Evolutionary conservation across 2,888 invertebrate species (phyloP), one percentile per base, ranked within the genome.

Genomic region (Rhagium mordax): DNA sequence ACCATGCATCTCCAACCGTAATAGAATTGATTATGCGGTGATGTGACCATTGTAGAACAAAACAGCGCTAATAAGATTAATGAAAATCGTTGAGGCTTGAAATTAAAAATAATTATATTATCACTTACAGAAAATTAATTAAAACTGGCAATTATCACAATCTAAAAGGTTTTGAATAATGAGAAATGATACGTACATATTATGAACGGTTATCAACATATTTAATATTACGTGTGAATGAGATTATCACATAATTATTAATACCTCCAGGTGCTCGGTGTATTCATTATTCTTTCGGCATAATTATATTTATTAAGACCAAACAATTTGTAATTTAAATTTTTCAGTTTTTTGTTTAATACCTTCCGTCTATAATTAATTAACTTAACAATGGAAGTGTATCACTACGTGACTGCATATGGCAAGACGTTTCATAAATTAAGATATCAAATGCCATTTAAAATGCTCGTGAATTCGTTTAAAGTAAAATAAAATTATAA

Each of bases 211-310:
- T 69, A 70, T 73, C 73, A 70, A 51, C 73, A 53, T 41, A 66
- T 66, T 74, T 62, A 74, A 73, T 70, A 55, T 67, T 73, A 61
- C 48, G 29, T 67, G 67, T 55, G 67, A 62, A 57, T 49, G 68
- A 74, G 66, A 69, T 49, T 70, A 74, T 74, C 74, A 33, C 61
- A 62, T 70, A 70, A 74, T 73, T 73, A 65, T 70, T 21, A 60
- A 60, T 62, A 49, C 66, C 66, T 70, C 24, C 67, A n/a, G 60
- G 61, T 67, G 57, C 15, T 51, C 20, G 33, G 53, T 65, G 7
- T 41, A 33, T 33, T 53, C 53, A 65, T 53, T 65, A 53, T 27
- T 65, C 29, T 65, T 65, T 65, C 13, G 53, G 53, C 18, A 33
- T 27, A 51, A 49, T 24, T 10, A 48, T 21, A 53, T 41, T 65